phyloP scores from a whole-genome alignment of 2,888 invertebrate species.

The Tinea trinotella region DNA sequence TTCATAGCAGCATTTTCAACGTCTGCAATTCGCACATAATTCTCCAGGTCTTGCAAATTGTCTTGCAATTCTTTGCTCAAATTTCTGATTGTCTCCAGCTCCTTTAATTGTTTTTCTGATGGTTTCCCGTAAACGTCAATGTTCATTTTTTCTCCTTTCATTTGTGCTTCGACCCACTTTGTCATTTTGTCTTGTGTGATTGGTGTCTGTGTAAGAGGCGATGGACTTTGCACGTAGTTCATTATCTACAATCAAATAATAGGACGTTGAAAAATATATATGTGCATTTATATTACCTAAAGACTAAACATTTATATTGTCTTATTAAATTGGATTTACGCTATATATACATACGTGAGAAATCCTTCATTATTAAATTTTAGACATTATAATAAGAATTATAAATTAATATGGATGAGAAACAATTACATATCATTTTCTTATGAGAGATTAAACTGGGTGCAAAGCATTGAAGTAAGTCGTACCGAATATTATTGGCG shows the following conservation, averaged over 20 bases:
- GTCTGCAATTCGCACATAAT: slow-evolving; percentile 43
- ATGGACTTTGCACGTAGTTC: slow-evolving; percentile 36
- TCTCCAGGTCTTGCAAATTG: slow-evolving; percentile 57
- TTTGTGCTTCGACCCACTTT: slow-evolving; percentile 44
- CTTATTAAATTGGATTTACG: no score
- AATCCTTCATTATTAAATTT: no score
- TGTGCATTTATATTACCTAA: no score
- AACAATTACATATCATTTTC: no score
- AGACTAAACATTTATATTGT: no score
- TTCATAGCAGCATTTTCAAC: slow-evolving; percentile 56
- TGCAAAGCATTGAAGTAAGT: no score
- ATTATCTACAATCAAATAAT: slow-evolving; percentile 34
- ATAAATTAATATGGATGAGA: no score
- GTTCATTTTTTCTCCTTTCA: slow-evolving; percentile 37
- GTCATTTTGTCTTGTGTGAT: slow-evolving; percentile 43
- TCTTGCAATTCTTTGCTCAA: slow-evolving; percentile 56
- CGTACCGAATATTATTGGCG: no score
- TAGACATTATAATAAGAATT: no score
- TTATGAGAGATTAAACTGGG: no score
- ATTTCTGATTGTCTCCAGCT: slow-evolving; percentile 52
- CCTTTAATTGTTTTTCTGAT: slow-evolving; percentile 41
- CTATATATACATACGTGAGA: no score
- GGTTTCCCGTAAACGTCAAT: slow-evolving; percentile 57
- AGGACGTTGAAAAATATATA: neutral
- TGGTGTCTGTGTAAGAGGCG: slow-evolving; percentile 33